Conservation (phyloP, 2,888 invertebrate genomes). For the Leptinotarsa rubiginosa region DNA sequence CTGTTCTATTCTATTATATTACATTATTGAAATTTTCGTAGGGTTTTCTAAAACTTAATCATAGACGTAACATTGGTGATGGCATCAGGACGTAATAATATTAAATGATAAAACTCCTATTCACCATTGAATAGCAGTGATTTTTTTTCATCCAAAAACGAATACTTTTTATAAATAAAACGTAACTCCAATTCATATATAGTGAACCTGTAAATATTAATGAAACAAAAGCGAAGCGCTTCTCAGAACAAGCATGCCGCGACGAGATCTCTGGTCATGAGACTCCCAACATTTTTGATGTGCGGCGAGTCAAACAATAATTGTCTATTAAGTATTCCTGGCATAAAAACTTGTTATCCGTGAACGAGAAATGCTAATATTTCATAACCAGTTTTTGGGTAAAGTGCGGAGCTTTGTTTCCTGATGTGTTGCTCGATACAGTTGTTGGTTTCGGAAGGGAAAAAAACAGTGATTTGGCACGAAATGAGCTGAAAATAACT, state of each 20-base stretch:
- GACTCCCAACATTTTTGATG: constrained; percentile 19
- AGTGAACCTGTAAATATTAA: background rate
- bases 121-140: too few relatives aligned
- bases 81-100: too few relatives aligned
- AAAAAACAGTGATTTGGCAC: background rate
- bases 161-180: too few relatives aligned
- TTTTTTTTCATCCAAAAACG: too few relatives aligned
- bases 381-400: constrained; percentile 55
- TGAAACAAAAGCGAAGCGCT: background rate
- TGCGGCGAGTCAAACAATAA: constrained; percentile 46
- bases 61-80: too few relatives aligned
- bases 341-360: constrained; percentile 58
- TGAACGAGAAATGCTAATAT: constrained; percentile 58
- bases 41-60: too few relatives aligned
- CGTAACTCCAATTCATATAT: too few relatives aligned
- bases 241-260: background rate
- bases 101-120: too few relatives aligned
- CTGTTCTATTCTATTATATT: too few relatives aligned
- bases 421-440: background rate
- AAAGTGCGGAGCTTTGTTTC: constrained; percentile 1
- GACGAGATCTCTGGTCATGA: background rate
- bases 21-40: too few relatives aligned
- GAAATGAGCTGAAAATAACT: too few relatives aligned
- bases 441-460: background rate
- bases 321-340: constrained; percentile 47